Evolutionary conservation across 2,888 invertebrate genomes (phyloP), one percentile per base, ranked within the genome.

Genomic region (Polydrusus pterygomalis): DNA sequence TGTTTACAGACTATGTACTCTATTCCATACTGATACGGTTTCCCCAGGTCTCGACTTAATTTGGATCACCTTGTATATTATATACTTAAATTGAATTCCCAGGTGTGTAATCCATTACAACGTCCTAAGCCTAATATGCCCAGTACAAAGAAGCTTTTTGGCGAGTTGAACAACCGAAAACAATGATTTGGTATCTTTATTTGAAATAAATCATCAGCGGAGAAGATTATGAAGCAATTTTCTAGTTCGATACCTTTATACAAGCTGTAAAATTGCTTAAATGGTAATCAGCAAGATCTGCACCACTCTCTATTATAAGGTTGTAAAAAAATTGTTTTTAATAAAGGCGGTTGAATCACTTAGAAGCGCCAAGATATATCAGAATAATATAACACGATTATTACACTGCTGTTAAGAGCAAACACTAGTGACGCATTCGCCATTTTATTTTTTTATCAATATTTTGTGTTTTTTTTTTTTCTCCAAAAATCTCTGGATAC

Each of bases 101-200:
- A 54, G 25, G 25, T 54, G 54, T 30, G 25, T 25, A 5, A 17
- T 15, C 11, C 38, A 58, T 34, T n/a, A 25, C 17, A 38, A 10
- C 38, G 38, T 40, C 38, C 10, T 10, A 60, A 10, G 38, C 38
- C 34, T 40, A 38, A 60, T 60, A 17, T n/a, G n/a, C 38, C 18
- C 13, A 17, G 58, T 8, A 60, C 38, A 18, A 60, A 60, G 25
- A 17, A 60, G 18, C 30, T 30, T 38, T 60, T 60, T 18, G 38
- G 58, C 58, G 18, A 60, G 58, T 60, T 60, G 58, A 60, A 60
- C 18, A 60, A 60, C 58, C 58, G 15, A 45, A 58, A 17, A 60
- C 60, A 60, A 69, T 58, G 25, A 68, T 68, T 40, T 68, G 68
- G 38, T 68, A 54, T 54, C 54, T 68, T 68, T 17, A 68, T 54